These are phyloP conservation scores for Dione vanillae DNA, from an alignment of 2,888 invertebrate species.

Conservation along the genomic window DNA sequence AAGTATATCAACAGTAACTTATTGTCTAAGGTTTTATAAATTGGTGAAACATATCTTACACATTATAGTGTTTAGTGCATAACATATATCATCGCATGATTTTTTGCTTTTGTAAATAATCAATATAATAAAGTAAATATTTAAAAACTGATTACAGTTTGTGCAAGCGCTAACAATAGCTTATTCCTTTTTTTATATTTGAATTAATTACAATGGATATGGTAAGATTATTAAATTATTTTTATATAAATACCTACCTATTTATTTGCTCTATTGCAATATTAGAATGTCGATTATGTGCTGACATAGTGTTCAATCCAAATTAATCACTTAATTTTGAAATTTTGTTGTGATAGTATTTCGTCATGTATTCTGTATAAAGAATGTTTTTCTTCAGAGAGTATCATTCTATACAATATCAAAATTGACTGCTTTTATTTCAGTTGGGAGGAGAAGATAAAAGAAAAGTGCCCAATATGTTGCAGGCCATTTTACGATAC, in stretches of 20 bases:
- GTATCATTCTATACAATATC: background rate
- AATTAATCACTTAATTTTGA: background rate
- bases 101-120: conserved; percentile 21
- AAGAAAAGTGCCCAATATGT: conserved; percentile 74
- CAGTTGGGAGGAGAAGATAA: conserved; percentile 67
- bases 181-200: conserved; percentile 11
- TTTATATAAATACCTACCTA: background rate
- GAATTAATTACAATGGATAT: conserved; percentile 53
- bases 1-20: background rate
- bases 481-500: conserved; percentile 76
- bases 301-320: background rate
- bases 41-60: background rate
- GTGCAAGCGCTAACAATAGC: background rate
- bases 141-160: conserved; percentile 4
- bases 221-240: conserved; percentile 52
- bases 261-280: background rate
- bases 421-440: conserved; percentile 43
- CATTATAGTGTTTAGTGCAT: background rate
- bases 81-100: conserved; percentile 28
- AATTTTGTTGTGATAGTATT: background rate
- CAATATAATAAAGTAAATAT: conserved; percentile 1
- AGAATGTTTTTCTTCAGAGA: background rate
- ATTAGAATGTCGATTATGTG: background rate
- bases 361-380: background rate
- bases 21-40: background rate